Evolutionary conservation across 2,113 vertebrate genomes (phyloP).

Genomic region (Bagarius yarrelli): DNA sequence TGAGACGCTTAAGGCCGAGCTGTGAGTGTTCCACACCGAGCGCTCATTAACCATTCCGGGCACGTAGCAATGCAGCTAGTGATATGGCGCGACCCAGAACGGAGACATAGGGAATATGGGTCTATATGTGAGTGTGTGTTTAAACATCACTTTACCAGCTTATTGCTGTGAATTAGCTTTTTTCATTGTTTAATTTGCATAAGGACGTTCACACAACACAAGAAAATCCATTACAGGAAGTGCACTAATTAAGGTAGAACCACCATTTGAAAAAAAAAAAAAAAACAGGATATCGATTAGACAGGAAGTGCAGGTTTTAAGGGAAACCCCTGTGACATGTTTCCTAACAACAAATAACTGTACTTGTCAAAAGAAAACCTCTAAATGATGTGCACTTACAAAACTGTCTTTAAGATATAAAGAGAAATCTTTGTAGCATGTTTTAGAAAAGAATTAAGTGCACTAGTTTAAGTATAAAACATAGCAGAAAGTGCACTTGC

Average conservation of each 20-base stretch:
- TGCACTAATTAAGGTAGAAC: background rate
- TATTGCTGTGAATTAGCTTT: background rate
- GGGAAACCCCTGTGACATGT: background rate
- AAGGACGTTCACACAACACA: background rate
- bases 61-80: slow-evolving; percentile 33
- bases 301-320: background rate
- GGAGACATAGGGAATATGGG: background rate
- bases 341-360: background rate
- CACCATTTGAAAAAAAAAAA: background rate
- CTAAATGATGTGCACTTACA: too few species aligned
- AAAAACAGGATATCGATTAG: background rate
- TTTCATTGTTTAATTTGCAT: background rate
- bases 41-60: slow-evolving; percentile 23
- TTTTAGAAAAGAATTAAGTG: too few species aligned
- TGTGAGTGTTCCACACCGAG: background rate
- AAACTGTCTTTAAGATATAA: background rate
- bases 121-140: slow-evolving; percentile 8
- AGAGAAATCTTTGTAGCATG: background rate
- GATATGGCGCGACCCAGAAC: slow-evolving; percentile 12
- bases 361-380: too few species aligned
- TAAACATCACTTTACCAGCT: background rate
- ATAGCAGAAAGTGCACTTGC: too few species aligned
- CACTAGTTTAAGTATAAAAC: too few species aligned
- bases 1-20: slow-evolving; percentile 15
- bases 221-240: background rate